Percentiles rank a stretch among this genome's conserved stretches.
Conservation (phyloP, 2,888 invertebrate species). For the Acrocera orbiculus region DNA sequence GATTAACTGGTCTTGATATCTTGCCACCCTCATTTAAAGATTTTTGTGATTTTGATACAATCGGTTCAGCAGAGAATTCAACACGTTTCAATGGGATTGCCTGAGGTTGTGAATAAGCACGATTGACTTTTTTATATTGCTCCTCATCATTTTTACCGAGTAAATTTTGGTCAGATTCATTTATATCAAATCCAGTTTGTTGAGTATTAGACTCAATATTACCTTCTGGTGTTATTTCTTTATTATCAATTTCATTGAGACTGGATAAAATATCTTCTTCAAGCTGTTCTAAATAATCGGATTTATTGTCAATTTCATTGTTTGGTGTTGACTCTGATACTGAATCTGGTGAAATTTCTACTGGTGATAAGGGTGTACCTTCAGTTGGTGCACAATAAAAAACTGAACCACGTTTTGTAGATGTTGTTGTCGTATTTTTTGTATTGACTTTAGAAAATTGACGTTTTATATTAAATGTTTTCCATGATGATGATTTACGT, state of each 20-base stretch:
- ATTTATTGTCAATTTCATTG: slow-evolving; percentile 19
- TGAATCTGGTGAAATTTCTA: slow-evolving; percentile 20
- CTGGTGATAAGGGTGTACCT: slow-evolving; percentile 22
- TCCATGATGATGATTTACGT: slow-evolving; percentile 49
- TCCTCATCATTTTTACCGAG: slow-evolving; percentile 11
- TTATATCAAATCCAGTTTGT: slow-evolving; percentile 14
- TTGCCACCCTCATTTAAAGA: slow-evolving; percentile 21
- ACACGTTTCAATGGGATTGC: slow-evolving; percentile 19
- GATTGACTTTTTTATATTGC: slow-evolving; percentile 14
- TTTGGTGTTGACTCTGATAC: slow-evolving; percentile 17
- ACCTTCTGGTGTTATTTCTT: slow-evolving; percentile 10
- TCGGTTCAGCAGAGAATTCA: slow-evolving; percentile 25
- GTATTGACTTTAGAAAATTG: slow-evolving; percentile 65
- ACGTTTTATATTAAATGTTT: slow-evolving; percentile 62
- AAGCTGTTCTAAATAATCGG: slow-evolving; percentile 17
- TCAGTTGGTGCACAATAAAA: slow-evolving; percentile 31
- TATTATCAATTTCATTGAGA: slow-evolving; percentile 14
- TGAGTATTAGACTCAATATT: slow-evolving; percentile 11
- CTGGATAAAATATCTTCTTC: slow-evolving; percentile 17
- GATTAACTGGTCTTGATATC: slow-evolving; percentile 41
- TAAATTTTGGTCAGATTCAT: slow-evolving; percentile 15
- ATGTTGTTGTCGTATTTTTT: slow-evolving; percentile 33
- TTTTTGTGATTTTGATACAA: slow-evolving; percentile 14
- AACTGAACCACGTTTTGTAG: slow-evolving; percentile 26
- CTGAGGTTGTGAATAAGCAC: slow-evolving; percentile 18